phyloP scores from a whole-genome alignment of 64 coral and sea anemone genomes.

The Stichodactyla helianthus region DNA sequence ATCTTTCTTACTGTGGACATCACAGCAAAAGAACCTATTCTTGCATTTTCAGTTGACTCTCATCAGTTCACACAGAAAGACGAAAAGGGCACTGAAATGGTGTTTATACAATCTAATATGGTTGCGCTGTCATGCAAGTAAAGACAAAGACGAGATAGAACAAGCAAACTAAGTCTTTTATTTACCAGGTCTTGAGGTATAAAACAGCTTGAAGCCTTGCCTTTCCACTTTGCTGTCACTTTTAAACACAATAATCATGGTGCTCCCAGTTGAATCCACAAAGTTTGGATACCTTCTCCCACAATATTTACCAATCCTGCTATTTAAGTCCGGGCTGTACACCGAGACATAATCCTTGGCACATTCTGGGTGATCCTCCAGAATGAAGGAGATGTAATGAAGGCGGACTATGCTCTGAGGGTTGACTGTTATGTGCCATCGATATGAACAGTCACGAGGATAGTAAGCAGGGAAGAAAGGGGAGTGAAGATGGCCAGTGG shows the following conservation, averaged over 20 bases:
- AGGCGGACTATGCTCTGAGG: background rate
- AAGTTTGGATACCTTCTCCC: background rate
- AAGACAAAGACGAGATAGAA: too few relatives aligned
- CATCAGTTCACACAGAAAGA: too few relatives aligned
- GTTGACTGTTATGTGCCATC: background rate
- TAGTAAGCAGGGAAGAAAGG: slow-evolving; percentile 9
- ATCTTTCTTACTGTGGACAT: background rate
- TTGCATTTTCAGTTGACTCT: too few relatives aligned
- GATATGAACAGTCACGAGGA: background rate
- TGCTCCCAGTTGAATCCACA: slow-evolving; percentile 12
- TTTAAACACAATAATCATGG: slow-evolving; percentile 6
- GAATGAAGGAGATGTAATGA: background rate
- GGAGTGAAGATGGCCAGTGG: background rate
- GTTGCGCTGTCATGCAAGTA: too few relatives aligned
- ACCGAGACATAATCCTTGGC: slow-evolving; percentile 18
- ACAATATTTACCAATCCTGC: slow-evolving; percentile 19
- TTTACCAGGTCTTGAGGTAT: slow-evolving; percentile 14
- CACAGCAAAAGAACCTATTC: too few relatives aligned
- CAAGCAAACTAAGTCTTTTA: background rate
- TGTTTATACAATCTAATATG: too few relatives aligned
- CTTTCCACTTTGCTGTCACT: background rate
- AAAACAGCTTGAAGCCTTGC: background rate
- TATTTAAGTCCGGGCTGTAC: background rate
- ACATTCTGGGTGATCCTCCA: slow-evolving; percentile 14
- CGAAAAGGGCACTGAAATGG: too few relatives aligned